Percentiles rank a stretch among this genome's conserved stretches.
These are phyloP conservation scores for Periphyllus acericola DNA, from an alignment of 2,888 invertebrate genomes.

Conservation along the genomic window DNA sequence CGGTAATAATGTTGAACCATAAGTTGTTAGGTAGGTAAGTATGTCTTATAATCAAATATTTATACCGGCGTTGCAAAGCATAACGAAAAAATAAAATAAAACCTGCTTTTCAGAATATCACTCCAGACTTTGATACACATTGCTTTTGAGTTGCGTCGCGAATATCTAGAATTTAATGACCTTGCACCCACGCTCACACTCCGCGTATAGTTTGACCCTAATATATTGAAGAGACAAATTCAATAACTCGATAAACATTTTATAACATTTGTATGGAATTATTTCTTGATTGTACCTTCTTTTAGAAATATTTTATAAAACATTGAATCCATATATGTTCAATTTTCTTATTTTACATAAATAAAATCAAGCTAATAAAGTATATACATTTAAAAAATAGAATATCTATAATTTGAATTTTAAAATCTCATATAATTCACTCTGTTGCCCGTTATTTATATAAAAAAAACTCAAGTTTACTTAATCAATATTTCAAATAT, in stretches of 20 bases:
- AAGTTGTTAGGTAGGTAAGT: too few species aligned
- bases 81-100: not conserved
- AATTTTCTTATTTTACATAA: too few species aligned
- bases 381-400: too few species aligned
- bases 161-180: conserved; percentile 1
- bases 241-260: not conserved
- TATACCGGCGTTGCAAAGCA: not conserved
- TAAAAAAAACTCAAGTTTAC: too few species aligned
- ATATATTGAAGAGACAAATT: not conserved
- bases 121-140: not conserved
- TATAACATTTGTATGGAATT: not conserved
- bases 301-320: too few species aligned
- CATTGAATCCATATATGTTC: too few species aligned
- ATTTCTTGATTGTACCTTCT: not conserved
- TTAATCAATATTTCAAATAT: too few species aligned
- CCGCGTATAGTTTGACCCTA: conserved; percentile 6
- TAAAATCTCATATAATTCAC: too few species aligned
- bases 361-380: too few species aligned
- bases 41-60: not conserved
- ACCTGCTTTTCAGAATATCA: not conserved
- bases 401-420: too few species aligned
- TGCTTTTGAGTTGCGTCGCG: not conserved
- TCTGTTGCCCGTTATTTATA: too few species aligned
- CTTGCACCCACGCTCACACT: conserved; percentile 8
- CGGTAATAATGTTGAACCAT: too few species aligned